Percentiles rank a stretch among this genome's conserved stretches.
These are phyloP conservation scores for Otus sunia DNA, from an alignment of 2,113 vertebrate species.

Conservation along the genomic window DNA sequence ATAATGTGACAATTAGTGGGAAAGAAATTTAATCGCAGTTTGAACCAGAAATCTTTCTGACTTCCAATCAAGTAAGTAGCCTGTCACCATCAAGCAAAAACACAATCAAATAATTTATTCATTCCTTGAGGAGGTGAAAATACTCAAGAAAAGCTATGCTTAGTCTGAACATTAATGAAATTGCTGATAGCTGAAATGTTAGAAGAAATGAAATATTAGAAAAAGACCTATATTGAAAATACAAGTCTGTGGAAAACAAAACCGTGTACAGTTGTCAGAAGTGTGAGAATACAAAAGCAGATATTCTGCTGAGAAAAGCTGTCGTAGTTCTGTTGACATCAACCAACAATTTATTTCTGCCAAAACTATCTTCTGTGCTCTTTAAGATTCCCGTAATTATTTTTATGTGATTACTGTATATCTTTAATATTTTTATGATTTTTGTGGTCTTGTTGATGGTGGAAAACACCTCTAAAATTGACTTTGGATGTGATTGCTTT, in stretches of 20 bases:
- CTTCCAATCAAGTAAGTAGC: not conserved
- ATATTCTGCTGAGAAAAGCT: not conserved
- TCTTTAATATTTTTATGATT: not conserved
- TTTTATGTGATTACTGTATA: not conserved
- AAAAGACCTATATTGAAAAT: not conserved
- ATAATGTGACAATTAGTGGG: not conserved
- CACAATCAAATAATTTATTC: not conserved
- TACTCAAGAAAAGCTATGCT: not conserved
- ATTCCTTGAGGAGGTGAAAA: not conserved
- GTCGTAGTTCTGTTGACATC: not conserved
- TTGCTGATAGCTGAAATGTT: not conserved
- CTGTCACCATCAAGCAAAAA: not conserved
- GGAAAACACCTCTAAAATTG: not conserved
- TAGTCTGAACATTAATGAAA: not conserved
- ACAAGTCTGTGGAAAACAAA: not conserved
- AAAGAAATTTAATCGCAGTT: not conserved
- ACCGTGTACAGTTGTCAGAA: not conserved
- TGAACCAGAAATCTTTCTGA: not conserved
- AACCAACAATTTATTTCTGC: not conserved
- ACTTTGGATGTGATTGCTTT: not conserved
- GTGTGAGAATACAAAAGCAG: not conserved
- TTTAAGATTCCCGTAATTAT: not conserved
- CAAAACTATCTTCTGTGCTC: not conserved
- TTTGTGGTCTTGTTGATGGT: not conserved
- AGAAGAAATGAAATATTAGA: not conserved